Conservation (phyloP, 2,113 vertebrate species). For the Fregata magnificens region DNA sequence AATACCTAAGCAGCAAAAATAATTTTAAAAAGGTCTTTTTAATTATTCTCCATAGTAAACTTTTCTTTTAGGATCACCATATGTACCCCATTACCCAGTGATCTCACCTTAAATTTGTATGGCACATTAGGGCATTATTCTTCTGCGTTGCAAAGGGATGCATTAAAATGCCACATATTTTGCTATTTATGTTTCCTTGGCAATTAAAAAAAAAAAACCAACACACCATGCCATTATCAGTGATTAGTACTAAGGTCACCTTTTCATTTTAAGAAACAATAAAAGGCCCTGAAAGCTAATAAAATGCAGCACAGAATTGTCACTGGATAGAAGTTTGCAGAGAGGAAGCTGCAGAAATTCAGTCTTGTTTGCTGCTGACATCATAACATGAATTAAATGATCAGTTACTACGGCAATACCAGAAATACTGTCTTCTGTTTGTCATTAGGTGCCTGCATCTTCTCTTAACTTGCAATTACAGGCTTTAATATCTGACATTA, state of each 20-base stretch:
- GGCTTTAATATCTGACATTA: slow-evolving; percentile 69
- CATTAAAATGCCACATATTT: slow-evolving; percentile 5
- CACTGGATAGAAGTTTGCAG: neutral
- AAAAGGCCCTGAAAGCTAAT: neutral
- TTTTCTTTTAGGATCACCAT: slow-evolving; percentile 55
- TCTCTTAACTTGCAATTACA: slow-evolving; percentile 68
- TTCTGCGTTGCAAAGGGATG: neutral
- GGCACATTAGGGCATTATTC: neutral
- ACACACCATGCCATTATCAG: neutral
- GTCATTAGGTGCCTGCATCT: slow-evolving; percentile 61
- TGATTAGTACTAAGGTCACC: slow-evolving; percentile 12
- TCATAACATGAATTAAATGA: slow-evolving; percentile 31
- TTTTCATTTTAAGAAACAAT: neutral
- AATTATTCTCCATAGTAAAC: slow-evolving; percentile 39
- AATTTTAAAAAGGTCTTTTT: neutral
- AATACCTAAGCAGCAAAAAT: slow-evolving; percentile 38
- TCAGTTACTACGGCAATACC: slow-evolving; percentile 46
- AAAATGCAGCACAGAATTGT: neutral
- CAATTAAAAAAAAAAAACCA: neutral
- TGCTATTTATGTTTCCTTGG: slow-evolving; percentile 43
- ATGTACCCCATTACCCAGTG: slow-evolving; percentile 14
- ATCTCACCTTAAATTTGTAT: slow-evolving; percentile 34
- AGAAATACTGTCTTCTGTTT: slow-evolving; percentile 56
- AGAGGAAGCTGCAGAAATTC: slow-evolving; percentile 27
- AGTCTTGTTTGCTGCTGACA: neutral